Evolutionary conservation across 64 coral and sea anemone genomes (phyloP).

Genomic region (Cladopsammia gracilis): DNA sequence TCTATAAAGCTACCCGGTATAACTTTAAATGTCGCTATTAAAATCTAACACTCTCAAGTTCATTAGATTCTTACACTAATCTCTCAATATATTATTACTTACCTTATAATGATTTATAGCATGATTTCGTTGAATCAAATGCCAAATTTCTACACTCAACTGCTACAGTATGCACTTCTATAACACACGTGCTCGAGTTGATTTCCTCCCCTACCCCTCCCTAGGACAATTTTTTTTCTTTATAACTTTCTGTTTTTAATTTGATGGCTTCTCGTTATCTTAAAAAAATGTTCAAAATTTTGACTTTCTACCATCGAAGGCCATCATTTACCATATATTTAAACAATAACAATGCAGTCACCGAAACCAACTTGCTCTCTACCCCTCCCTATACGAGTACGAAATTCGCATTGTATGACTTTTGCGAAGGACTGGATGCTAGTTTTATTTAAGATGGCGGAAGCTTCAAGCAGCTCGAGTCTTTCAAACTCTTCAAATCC

Average conservation of each 20-base stretch:
- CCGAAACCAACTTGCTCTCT: not conserved
- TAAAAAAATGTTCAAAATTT: not conserved
- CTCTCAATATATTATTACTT: too few species aligned
- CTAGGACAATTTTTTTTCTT: not conserved
- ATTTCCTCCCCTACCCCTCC: not conserved
- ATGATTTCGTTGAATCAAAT: too few species aligned
- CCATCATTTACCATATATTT: not conserved
- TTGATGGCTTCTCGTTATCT: not conserved
- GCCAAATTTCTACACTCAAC: too few species aligned
- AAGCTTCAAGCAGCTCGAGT: not conserved
- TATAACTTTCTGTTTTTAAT: not conserved
- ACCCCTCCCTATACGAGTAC: not conserved
- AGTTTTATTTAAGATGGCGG: conserved; percentile 73
- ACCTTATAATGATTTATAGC: too few species aligned
- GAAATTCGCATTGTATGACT: too few species aligned
- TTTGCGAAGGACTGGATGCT: not conserved
- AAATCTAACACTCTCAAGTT: too few species aligned
- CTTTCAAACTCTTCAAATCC: conserved; percentile 73
- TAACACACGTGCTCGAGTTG: not conserved
- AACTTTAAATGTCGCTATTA: too few species aligned
- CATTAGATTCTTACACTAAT: too few species aligned
- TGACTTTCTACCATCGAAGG: not conserved
- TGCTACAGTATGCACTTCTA: too few species aligned
- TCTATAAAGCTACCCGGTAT: too few species aligned
- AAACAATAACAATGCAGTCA: not conserved